Base-by-base conservation (phyloP, 2,888 invertebrate species). In the Lycocerus yunnanus region DNA sequence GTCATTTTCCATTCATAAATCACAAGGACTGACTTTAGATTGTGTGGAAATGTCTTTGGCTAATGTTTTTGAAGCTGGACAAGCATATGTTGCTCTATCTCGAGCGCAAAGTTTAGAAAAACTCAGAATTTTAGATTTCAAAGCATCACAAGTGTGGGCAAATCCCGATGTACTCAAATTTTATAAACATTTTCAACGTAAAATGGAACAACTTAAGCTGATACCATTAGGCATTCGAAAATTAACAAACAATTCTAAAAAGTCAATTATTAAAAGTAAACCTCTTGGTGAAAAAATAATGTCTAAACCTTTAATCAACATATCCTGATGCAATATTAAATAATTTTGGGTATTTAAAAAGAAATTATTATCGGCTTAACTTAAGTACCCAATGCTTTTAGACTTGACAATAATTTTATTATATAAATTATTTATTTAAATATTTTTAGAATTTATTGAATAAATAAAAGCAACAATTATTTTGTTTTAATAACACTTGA, bases 1-100 rank as follows among this genome's bases (percentile, higher is more conserved):
- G 98, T 98, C 98, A 0, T 97, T 98, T 87, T 98, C 98, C 1
- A 98, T 98, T 82, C 98, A 98, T 85, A 98, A 98, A 87, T 97
- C 97, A 72, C 95, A 98, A 90, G 98, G 98, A 1, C 89, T 98
- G 82, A 97, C 98, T 0, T 88, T 98, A 78, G 97, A 98, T 84
- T 97, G 97, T 88, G 97, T 97, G 0, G 97, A 98, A 88, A 97
- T 98, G 93, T 95, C 96, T 6, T 87, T 98, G 68, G 91, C 93
- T 0, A 92, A 94, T 83, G 97, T 97, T 58, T 98, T 98, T 88
- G 97, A 98, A 88, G 94, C 96, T 43, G 98, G 98, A 0, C 98
- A 98, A 88, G 96, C 98, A 0, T 98, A 98, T 87, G 98, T 98
- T 0, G 98, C 98, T 0, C 87, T 98, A 9, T 97, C 97, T 13